Evolutionary conservation across 2,797 vertebrate species (phyloP).

Genomic region (Pipistrellus pygmaeus): DNA sequence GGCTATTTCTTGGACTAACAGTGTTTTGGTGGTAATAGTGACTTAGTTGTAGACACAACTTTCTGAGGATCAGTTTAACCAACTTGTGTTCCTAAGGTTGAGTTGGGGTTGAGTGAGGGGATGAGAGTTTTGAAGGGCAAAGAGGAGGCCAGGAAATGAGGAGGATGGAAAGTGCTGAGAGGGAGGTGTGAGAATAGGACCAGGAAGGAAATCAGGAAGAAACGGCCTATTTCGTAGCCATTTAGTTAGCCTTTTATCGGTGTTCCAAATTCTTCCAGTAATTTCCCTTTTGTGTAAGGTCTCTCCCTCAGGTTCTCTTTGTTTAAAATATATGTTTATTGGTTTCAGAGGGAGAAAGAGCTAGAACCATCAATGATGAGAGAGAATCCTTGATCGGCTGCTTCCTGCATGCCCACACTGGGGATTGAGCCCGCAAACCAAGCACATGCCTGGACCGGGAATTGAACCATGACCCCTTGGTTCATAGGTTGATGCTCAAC

Average conservation of each 20-base stretch:
- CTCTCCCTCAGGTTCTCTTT: not conserved
- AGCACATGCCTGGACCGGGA: too few species aligned
- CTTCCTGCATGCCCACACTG: too few species aligned
- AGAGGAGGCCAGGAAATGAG: not conserved
- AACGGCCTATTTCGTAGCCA: not conserved
- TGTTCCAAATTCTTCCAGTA: not conserved
- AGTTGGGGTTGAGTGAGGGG: not conserved
- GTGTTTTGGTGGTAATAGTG: not conserved
- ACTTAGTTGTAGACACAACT: not conserved
- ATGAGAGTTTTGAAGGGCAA: not conserved
- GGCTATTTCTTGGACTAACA: not conserved
- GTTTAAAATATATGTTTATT: too few species aligned
- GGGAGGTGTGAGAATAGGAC: not conserved
- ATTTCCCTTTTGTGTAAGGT: not conserved
- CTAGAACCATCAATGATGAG: too few species aligned
- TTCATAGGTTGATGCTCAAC: too few species aligned
- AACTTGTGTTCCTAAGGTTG: not conserved
- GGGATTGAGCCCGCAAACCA: too few species aligned
- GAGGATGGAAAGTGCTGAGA: not conserved
- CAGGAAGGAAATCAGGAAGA: not conserved
- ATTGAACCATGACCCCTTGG: too few species aligned
- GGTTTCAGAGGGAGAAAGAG: too few species aligned
- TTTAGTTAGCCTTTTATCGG: not conserved
- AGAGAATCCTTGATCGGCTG: too few species aligned
- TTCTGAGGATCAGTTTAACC: not conserved